These are phyloP conservation scores for Matsumurasca onukii DNA, from an alignment of 1,140 invertebrate species.

Conservation along the genomic window DNA sequence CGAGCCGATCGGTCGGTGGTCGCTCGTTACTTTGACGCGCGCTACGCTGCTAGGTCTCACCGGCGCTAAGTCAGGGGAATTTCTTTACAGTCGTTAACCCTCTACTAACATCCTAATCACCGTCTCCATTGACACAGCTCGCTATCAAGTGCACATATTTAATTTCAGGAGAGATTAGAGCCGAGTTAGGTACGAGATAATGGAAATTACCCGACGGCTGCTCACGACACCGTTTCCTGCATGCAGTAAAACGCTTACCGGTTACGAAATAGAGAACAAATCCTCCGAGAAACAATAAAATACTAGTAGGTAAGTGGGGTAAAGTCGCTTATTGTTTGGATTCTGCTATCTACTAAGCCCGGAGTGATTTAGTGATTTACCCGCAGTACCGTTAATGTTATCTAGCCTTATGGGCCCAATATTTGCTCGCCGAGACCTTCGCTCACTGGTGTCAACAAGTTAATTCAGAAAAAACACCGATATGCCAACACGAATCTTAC, in stretches of 20 bases:
- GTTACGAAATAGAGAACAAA: conserved; percentile 16
- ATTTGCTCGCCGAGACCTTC: background rate
- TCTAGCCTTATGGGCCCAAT: background rate
- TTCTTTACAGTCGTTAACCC: too few species aligned
- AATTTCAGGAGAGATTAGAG: too few species aligned
- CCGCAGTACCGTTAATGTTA: background rate
- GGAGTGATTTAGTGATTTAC: conserved; percentile 10
- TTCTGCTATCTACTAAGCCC: conserved; percentile 17
- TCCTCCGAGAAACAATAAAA: conserved; percentile 24
- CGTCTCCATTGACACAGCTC: too few species aligned
- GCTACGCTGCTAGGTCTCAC: too few species aligned
- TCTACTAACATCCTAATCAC: too few species aligned
- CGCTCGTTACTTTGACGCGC: too few species aligned
- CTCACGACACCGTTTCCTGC: background rate
- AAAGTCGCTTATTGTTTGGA: conserved; percentile 8
- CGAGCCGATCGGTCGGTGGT: too few species aligned
- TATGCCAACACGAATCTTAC: too few species aligned
- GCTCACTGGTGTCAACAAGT: background rate
- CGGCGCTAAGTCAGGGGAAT: too few species aligned
- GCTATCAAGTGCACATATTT: too few species aligned
- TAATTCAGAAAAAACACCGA: background rate
- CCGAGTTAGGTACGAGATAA: too few species aligned
- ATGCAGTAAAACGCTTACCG: conserved; percentile 11
- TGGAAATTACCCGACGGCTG: conserved; percentile 3
- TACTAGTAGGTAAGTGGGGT: conserved; percentile 23